Base-by-base conservation (phyloP, 2,888 invertebrate species). In the Synanthedon vespiformis region DNA sequence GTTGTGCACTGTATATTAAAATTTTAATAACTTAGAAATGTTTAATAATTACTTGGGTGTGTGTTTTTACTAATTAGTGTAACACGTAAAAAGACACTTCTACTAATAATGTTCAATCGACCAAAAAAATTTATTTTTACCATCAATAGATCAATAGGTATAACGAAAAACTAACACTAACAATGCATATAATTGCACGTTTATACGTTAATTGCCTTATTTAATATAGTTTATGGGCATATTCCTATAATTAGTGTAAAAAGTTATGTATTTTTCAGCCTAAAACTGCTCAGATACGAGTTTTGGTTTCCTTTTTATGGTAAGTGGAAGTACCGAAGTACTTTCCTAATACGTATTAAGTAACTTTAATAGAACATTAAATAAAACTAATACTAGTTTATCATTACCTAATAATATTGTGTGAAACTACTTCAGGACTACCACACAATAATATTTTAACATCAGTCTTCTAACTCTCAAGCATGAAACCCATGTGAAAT, bases 241-340 rank as follows among this genome's bases (percentile, higher is more conserved):
- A 34, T 34, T 34, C 10, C 8, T 12, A 44, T 44, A 44, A 44
- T 10, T 61, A 76, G 81, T 80, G 78, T 78, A 82, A 81, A 79
- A 69, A 61, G 81, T 83, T 84, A 80, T 87, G 80, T 84, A 34
- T 34, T 87, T 87, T 87, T 87, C 87, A 87, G 87, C 80, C 74
- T 78, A 72, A 72, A 52, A 74, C 86, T 74, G 70, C 80, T 85
- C 73, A 77, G 86, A 83, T 82, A 83, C 82, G 78, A 80, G 83
- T 80, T 70, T 81, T 81, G 80, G 70, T 83, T 79, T 74, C 77
- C 73, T 71, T 72, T 71, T 72, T 68, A 84, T 86, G 87, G 87
- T 87, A 87, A 87, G 86, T 87, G 85, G 76, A 78, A 76, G 86
- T 86, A 85, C 83, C 57, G 54, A 60, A 62, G 85, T 87, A 82